These are phyloP conservation scores for Stenolophus ochropezus DNA, from an alignment of 2,888 invertebrate genomes.

Conservation along the genomic window DNA sequence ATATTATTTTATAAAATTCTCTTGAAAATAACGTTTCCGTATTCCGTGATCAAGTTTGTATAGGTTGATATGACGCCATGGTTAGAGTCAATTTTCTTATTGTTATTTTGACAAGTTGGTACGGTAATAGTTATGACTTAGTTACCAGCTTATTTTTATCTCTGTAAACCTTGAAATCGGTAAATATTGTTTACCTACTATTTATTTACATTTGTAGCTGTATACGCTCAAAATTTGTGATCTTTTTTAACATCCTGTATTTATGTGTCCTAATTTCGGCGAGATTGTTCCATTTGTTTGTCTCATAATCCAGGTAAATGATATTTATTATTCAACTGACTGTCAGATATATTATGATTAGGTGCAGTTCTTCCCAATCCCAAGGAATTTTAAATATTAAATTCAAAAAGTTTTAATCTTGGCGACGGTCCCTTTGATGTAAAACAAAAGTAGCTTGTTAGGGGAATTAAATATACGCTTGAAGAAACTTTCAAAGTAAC, in stretches of 20 bases:
- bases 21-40: too few species aligned
- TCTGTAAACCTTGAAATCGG: too few species aligned
- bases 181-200: too few species aligned
- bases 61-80: too few species aligned
- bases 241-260: too few species aligned
- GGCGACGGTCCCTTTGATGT: slow-evolving; percentile 48
- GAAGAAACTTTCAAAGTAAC: slow-evolving; percentile 52
- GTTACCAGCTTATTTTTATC: too few species aligned
- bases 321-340: not conserved
- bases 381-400: slow-evolving; percentile 51
- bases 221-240: too few species aligned
- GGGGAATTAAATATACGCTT: slow-evolving; percentile 51
- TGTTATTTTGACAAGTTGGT: too few species aligned
- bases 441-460: slow-evolving; percentile 59
- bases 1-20: too few species aligned
- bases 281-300: not conserved
- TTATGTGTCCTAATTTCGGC: not conserved
- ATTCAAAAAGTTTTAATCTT: slow-evolving; percentile 56
- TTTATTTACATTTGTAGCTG: too few species aligned
- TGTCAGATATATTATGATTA: not conserved
- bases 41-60: not conserved
- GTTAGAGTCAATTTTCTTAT: too few species aligned
- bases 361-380: not conserved
- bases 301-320: not conserved
- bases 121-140: too few species aligned